Evolutionary conservation across 2,888 invertebrate species (phyloP).

Genomic region (Scaptomyza flava): DNA sequence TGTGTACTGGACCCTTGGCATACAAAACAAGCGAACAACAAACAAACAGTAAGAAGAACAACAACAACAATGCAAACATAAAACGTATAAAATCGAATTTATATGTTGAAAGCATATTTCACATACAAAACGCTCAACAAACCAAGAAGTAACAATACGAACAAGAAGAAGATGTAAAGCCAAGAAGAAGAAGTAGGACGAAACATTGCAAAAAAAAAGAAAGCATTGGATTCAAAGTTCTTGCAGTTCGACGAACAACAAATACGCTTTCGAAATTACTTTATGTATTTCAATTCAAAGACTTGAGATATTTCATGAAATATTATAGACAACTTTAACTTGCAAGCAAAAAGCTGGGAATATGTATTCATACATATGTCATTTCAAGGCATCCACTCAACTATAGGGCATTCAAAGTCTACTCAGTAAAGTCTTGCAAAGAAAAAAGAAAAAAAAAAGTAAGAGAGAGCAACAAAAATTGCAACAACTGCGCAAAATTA

Average conservation of each 20-base stretch:
- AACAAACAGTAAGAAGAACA: slow-evolving; percentile 43
- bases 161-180: background rate
- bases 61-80: slow-evolving; percentile 59
- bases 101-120: slow-evolving; percentile 75
- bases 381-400: too few relatives aligned
- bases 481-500: slow-evolving; percentile 79
- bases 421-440: background rate
- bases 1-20: slow-evolving; percentile 59
- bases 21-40: slow-evolving; percentile 55
- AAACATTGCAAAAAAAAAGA: slow-evolving; percentile 1
- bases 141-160: slow-evolving; percentile 16
- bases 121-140: slow-evolving; percentile 57
- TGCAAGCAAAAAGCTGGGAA: too few relatives aligned
- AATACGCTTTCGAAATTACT: background rate
- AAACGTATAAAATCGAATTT: slow-evolving; percentile 78
- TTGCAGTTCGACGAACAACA: background rate
- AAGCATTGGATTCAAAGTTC: background rate
- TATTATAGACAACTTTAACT: too few relatives aligned
- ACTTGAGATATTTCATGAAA: too few relatives aligned
- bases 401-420: background rate
- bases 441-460: background rate
- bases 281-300: too few relatives aligned
- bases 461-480: slow-evolving; percentile 52
- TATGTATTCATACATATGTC: too few relatives aligned
- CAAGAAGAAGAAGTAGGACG: slow-evolving; percentile 13